phyloP scores from a whole-genome alignment of 2,888 invertebrate species.

The Chrysopilus asiliformis region DNA sequence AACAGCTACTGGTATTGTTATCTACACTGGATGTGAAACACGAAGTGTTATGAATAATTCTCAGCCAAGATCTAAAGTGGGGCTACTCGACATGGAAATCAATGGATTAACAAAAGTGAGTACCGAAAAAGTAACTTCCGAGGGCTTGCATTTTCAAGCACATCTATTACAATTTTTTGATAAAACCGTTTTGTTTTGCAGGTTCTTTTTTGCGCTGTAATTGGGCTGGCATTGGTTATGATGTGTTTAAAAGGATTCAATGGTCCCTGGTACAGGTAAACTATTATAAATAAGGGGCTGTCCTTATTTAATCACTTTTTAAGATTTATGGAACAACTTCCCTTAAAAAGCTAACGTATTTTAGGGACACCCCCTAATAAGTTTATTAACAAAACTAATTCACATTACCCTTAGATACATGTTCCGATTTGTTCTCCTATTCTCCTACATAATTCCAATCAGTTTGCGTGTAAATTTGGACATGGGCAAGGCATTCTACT shows the following conservation, averaged over 20 bases:
- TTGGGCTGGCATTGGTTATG: slow-evolving; percentile 83
- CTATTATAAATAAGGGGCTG: no score
- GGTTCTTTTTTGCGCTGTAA: slow-evolving; percentile 79
- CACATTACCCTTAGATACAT: slow-evolving; percentile 48
- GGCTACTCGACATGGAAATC: slow-evolving; percentile 87
- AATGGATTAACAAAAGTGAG: slow-evolving; percentile 85
- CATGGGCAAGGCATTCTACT: slow-evolving; percentile 96
- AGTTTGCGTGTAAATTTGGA: slow-evolving; percentile 96
- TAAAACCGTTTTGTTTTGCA: slow-evolving; percentile 24
- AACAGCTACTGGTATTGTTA: slow-evolving; percentile 85
- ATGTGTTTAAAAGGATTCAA: slow-evolving; percentile 93
- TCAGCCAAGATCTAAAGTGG: slow-evolving; percentile 89
- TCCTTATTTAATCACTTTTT: neutral
- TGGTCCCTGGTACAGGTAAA: slow-evolving; percentile 74
- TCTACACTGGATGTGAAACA: slow-evolving; percentile 93
- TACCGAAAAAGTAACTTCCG: neutral
- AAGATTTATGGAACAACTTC: no score
- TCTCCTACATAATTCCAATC: slow-evolving; percentile 98
- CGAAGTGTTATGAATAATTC: slow-evolving; percentile 98
- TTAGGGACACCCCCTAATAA: no score
- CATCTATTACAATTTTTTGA: neutral
- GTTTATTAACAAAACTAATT: slow-evolving; percentile 1
- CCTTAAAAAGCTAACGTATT: no score
- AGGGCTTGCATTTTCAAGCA: neutral
- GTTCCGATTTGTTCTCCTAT: slow-evolving; percentile 90